Conservation (phyloP, 2,888 invertebrate genomes). For the Ypsolopha scabrella region DNA sequence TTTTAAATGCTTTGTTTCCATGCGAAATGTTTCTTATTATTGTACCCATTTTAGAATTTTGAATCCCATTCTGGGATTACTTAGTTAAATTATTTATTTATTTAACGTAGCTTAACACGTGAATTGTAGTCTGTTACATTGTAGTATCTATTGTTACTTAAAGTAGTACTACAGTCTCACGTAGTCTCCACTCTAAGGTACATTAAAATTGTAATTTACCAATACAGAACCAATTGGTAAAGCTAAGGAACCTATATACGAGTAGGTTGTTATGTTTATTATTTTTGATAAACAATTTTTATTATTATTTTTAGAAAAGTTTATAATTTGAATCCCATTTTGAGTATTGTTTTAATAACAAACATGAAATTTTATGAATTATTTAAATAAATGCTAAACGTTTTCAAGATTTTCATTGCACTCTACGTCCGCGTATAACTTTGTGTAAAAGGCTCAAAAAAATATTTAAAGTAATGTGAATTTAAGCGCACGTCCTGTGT, state of each 20-base stretch:
- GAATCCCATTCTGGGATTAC: too few species aligned
- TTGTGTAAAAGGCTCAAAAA: too few species aligned
- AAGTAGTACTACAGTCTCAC: slow-evolving; percentile 37
- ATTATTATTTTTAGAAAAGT: not conserved
- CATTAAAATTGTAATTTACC: not conserved
- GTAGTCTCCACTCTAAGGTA: slow-evolving; percentile 30
- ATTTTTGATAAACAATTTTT: slow-evolving; percentile 1
- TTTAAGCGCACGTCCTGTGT: too few species aligned
- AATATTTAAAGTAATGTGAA: too few species aligned
- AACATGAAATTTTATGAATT: too few species aligned
- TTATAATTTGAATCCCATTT: not conserved
- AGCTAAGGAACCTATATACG: too few species aligned
- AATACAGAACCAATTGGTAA: too few species aligned
- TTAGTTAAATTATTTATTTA: slow-evolving; percentile 67
- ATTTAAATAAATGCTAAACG: too few species aligned
- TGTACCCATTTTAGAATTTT: not conserved
- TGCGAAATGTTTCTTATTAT: not conserved
- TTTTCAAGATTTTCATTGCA: not conserved
- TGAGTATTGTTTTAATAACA: too few species aligned
- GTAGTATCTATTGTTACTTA: slow-evolving; percentile 42
- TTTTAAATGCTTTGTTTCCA: not conserved
- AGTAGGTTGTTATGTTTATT: not conserved
- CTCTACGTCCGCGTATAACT: too few species aligned
- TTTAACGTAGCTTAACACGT: slow-evolving; percentile 52
- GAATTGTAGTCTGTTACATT: slow-evolving; percentile 38